Evolutionary conservation across 1,140 invertebrate species (phyloP).

Genomic region (Aphidius gifuensis): DNA sequence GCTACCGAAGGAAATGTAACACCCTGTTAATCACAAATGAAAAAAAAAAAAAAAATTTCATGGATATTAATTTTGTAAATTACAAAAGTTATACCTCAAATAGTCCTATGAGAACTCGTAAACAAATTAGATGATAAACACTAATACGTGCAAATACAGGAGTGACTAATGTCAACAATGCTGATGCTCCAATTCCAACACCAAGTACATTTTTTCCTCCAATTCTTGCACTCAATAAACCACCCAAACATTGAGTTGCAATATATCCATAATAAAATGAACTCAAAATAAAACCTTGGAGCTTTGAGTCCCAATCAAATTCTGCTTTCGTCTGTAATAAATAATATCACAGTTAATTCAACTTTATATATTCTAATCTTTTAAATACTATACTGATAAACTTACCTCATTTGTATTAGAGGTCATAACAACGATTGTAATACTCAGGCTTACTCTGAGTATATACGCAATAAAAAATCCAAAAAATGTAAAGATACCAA

Average conservation of each 20-base stretch:
- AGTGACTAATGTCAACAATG: slow-evolving; percentile 78
- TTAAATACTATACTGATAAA: slow-evolving; percentile 12
- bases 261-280: slow-evolving; percentile 86
- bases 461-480: slow-evolving; percentile 88
- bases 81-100: slow-evolving; percentile 63
- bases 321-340: slow-evolving; percentile 59
- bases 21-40: slow-evolving; percentile 59
- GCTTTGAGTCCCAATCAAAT: slow-evolving; percentile 77
- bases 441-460: slow-evolving; percentile 84
- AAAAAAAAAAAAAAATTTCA: not conserved
- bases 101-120: slow-evolving; percentile 83
- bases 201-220: slow-evolving; percentile 74
- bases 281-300: slow-evolving; percentile 78
- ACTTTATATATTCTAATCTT: not conserved
- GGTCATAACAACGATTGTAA: slow-evolving; percentile 87
- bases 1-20: slow-evolving; percentile 89
- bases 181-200: slow-evolving; percentile 74
- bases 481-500: slow-evolving; percentile 77
- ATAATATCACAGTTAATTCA: slow-evolving; percentile 8
- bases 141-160: slow-evolving; percentile 72
- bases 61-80: no score
- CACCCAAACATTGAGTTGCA: slow-evolving; percentile 70
- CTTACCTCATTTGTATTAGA: slow-evolving; percentile 60
- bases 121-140: slow-evolving; percentile 66
- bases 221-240: slow-evolving; percentile 67